Conservation (phyloP, 2,797 vertebrate genomes). For the Xerus rutilus region DNA sequence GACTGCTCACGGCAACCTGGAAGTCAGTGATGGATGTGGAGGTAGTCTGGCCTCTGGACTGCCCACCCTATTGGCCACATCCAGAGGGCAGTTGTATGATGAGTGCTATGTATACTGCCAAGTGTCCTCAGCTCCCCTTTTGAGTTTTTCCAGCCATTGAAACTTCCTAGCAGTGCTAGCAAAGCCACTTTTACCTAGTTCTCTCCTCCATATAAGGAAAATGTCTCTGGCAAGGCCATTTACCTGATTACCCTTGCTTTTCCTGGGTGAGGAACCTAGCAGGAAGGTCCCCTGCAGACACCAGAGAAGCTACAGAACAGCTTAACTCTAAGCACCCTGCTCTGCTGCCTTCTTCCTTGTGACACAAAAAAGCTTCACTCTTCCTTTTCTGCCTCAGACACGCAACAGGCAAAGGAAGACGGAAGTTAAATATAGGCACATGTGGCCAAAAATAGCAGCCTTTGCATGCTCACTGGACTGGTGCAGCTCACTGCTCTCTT, state of each 20-base stretch:
- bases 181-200: background rate
- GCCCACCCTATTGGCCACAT: background rate
- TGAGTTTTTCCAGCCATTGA: background rate
- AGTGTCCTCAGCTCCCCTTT: background rate
- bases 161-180: background rate
- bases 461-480: background rate
- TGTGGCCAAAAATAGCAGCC: background rate
- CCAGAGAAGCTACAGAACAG: background rate
- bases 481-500: background rate
- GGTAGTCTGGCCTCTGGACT: background rate
- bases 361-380: background rate
- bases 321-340: too few species aligned
- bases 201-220: background rate
- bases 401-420: background rate
- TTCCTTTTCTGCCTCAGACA: background rate
- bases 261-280: background rate
- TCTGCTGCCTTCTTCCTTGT: background rate
- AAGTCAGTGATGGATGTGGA: background rate
- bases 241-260: background rate
- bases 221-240: background rate
- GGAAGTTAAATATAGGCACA: background rate
- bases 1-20: background rate
- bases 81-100: background rate
- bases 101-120: fast-evolving
- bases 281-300: background rate